Evolutionary conservation across 2,113 vertebrate species (phyloP).

Genomic region (Lagopus muta): DNA sequence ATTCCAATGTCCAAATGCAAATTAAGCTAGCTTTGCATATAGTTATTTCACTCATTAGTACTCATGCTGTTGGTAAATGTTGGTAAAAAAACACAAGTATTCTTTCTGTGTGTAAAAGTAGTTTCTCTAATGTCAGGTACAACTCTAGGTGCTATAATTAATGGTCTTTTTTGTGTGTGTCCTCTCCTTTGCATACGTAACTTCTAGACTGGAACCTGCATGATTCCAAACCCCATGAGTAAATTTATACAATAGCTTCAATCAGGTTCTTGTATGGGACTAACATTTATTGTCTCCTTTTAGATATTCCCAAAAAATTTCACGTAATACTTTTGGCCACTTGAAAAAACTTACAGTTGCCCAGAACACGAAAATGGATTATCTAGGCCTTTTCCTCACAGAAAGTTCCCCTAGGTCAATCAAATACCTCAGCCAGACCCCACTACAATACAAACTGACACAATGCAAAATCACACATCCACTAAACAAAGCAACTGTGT

Average conservation of each 20-base stretch:
- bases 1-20: conserved; percentile 33
- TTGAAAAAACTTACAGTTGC: rapidly evolving
- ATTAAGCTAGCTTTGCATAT: conserved; percentile 24
- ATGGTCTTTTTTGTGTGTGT: not conserved
- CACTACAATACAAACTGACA: not conserved
- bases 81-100: not conserved
- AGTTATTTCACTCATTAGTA: not conserved
- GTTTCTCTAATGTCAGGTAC: not conserved
- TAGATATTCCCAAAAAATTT: not conserved
- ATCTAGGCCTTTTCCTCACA: not conserved
- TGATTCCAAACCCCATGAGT: not conserved
- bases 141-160: not conserved
- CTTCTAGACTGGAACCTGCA: rapidly evolving
- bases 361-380: not conserved
- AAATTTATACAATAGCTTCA: not conserved
- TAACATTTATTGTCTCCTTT: not conserved
- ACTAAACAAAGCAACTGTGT: not conserved
- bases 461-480: not conserved
- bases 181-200: not conserved
- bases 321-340: not conserved
- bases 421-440: not conserved
- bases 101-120: not conserved
- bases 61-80: not conserved
- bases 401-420: not conserved
- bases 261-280: not conserved